These are phyloP conservation scores for Scartelaos histophorus DNA, from an alignment of 2,113 vertebrate species.

Conservation along the genomic window DNA sequence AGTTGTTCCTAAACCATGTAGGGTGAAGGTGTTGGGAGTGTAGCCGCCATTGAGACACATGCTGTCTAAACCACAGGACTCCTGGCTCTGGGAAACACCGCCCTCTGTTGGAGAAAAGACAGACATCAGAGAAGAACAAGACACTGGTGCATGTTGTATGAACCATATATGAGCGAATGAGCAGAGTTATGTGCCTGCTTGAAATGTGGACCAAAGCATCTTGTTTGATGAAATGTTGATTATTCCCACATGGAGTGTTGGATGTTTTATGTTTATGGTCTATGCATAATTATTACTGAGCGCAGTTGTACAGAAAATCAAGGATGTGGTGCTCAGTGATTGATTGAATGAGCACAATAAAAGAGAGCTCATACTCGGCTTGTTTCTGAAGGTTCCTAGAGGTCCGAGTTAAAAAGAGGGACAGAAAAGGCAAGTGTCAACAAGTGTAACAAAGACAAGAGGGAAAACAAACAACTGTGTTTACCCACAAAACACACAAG, in stretches of 20 bases:
- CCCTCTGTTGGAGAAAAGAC: slow-evolving; percentile 77
- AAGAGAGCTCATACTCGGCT: slow-evolving; percentile 68
- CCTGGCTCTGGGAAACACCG: slow-evolving; percentile 82
- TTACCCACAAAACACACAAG: slow-evolving; percentile 15
- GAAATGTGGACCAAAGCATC: slow-evolving; percentile 13
- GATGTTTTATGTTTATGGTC: slow-evolving; percentile 51
- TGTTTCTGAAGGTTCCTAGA: slow-evolving; percentile 85
- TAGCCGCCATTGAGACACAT: slow-evolving; percentile 93
- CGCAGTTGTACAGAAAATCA: slow-evolving; percentile 26
- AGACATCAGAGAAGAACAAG: slow-evolving; percentile 1
- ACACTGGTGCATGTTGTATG: slow-evolving; percentile 4
- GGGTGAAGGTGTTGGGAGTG: slow-evolving; percentile 90
- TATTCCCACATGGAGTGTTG: slow-evolving; percentile 42
- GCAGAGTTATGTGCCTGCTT: slow-evolving; percentile 24
- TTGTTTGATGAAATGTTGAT: slow-evolving; percentile 45
- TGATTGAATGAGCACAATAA: slow-evolving; percentile 56
- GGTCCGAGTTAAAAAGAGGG: slow-evolving; percentile 62
- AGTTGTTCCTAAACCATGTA: slow-evolving; percentile 78
- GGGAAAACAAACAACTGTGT: slow-evolving; percentile 25
- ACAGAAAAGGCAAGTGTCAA: slow-evolving; percentile 57
- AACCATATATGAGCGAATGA: slow-evolving; percentile 48
- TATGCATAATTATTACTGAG: slow-evolving; percentile 30
- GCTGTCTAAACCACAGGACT: slow-evolving; percentile 88
- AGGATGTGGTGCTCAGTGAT: slow-evolving; percentile 57
- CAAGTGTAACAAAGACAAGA: slow-evolving; percentile 20